A percentile compares a stretch with the other conserved stretches of the same genome.
phyloP scores from a whole-genome alignment of 2,113 vertebrate genomes.

The Macrotis lagotis region DNA sequence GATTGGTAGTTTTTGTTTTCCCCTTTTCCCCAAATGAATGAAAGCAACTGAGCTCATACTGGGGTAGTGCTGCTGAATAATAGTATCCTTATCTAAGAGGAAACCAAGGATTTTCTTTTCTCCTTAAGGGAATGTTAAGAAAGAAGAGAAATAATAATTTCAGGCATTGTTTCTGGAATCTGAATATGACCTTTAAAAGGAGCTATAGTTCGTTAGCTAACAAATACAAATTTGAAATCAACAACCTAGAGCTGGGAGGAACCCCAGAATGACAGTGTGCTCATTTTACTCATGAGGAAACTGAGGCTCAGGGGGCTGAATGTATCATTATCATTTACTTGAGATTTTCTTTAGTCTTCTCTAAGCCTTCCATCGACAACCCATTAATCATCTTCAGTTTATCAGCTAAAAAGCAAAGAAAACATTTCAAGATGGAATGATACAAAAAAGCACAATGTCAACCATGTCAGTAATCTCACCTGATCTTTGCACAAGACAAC shows the following conservation, averaged over 20 bases:
- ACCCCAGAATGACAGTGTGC: too few species aligned
- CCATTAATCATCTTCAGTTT: background rate
- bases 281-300: background rate
- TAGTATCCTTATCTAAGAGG: background rate
- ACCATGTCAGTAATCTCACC: background rate
- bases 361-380: background rate
- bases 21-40: background rate
- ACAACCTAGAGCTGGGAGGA: background rate
- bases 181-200: constrained; percentile 21
- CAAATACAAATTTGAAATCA: background rate
- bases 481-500: background rate
- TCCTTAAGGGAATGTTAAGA: constrained; percentile 13
- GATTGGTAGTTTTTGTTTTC: background rate
- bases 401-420: background rate
- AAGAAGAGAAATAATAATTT: background rate
- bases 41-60: constrained; percentile 25
- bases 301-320: background rate
- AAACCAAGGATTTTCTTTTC: constrained; percentile 25
- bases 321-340: background rate
- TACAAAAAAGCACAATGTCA: background rate
- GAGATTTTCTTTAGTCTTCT: constrained; percentile 28
- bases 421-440: constrained; percentile 27
- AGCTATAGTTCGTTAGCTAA: background rate
- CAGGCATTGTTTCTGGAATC: constrained; percentile 9
- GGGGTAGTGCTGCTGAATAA: constrained; percentile 1